phyloP scores from a whole-genome alignment of 2,797 vertebrate species.

The Neosalanx taihuensis region DNA sequence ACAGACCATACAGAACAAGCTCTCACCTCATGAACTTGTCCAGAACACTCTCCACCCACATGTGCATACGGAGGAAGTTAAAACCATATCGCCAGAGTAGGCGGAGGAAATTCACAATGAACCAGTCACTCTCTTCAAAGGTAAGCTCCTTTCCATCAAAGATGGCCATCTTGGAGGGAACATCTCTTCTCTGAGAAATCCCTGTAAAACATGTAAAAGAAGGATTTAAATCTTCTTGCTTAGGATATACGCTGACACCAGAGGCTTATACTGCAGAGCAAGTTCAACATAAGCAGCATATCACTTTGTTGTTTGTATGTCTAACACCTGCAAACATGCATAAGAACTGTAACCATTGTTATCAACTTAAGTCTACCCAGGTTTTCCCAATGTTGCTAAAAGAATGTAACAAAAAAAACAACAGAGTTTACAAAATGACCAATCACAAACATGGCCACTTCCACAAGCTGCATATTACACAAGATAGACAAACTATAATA shows the following conservation, averaged over 20 bases:
- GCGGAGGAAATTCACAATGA: conserved; percentile 81
- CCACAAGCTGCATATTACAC: no score
- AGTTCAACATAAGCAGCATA: background rate
- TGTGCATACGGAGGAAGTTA: conserved; percentile 84
- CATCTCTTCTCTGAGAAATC: conserved; percentile 55
- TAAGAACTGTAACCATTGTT: background rate
- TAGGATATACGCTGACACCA: no score
- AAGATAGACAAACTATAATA: no score
- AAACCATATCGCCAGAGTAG: conserved; percentile 89
- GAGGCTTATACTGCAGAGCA: background rate
- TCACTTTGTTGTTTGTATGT: no score
- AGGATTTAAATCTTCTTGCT: background rate
- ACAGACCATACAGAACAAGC: background rate
- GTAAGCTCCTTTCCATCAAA: conserved; percentile 86
- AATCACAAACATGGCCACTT: no score
- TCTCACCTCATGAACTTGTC: conserved; percentile 96
- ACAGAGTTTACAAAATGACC: no score
- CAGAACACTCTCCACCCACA: conserved; percentile 89
- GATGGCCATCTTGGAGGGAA: conserved; percentile 72
- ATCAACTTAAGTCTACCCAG: background rate
- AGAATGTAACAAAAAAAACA: no score
- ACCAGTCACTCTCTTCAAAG: conserved; percentile 93
- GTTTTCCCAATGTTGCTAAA: no score
- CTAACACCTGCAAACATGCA: background rate
- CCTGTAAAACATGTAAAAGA: conserved; percentile 49